Conservation (phyloP, 2,797 vertebrate genomes). For the Sphaeramia orbicularis region DNA sequence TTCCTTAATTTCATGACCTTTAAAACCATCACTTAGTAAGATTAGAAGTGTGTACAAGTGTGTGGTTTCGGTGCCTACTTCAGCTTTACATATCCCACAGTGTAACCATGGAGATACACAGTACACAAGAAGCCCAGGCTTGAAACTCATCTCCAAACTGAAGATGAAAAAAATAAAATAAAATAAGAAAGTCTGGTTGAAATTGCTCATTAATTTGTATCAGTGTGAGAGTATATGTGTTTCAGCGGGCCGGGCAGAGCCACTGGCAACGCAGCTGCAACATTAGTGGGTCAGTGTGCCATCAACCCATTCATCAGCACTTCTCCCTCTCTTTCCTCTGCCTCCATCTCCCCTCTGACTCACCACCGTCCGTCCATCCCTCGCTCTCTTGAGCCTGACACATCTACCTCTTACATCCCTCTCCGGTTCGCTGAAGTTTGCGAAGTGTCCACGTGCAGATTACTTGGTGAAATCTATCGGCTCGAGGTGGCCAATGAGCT, state of each 20-base stretch:
- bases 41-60: constrained; percentile 34
- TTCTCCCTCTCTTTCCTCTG: constrained; percentile 63
- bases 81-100: not conserved
- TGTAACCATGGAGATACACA: constrained; percentile 16
- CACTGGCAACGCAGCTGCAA: constrained; percentile 79
- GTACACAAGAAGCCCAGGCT: not conserved
- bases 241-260: constrained; percentile 68
- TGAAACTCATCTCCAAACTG: not conserved
- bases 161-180: not conserved
- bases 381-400: constrained; percentile 13
- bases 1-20: constrained; percentile 53
- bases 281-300: constrained; percentile 88
- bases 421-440: constrained; percentile 24
- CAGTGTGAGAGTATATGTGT: constrained; percentile 40
- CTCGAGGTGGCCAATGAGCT: constrained; percentile 3
- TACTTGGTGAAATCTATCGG: constrained; percentile 40
- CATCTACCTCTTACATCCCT: constrained; percentile 39
- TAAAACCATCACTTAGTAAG: constrained; percentile 6
- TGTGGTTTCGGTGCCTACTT: constrained; percentile 8
- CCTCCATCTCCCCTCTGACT: constrained; percentile 68
- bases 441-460: constrained; percentile 24
- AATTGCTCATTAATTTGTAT: constrained; percentile 47
- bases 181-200: not conserved
- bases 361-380: constrained; percentile 57
- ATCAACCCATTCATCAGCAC: constrained; percentile 81